Conservation (phyloP, 1,140 invertebrate species). For the Hestina assimilis region DNA sequence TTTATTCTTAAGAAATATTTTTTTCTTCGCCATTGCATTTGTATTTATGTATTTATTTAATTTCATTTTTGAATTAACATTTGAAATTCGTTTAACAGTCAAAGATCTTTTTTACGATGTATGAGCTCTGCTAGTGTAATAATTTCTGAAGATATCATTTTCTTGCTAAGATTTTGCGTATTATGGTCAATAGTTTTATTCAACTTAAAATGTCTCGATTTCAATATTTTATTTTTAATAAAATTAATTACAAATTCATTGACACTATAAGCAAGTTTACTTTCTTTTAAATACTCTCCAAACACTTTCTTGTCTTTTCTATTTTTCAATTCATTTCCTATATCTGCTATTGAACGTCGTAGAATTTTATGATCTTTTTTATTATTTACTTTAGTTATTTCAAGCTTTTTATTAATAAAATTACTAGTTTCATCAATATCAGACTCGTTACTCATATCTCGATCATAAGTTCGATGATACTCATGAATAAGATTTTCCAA, state of each 20-base stretch:
- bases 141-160: conserved; percentile 42
- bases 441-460: conserved; percentile 11
- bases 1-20: conserved; percentile 49
- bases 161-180: conserved; percentile 35
- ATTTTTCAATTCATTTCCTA: not conserved
- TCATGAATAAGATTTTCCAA: conserved; percentile 55
- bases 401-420: conserved; percentile 24
- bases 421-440: not conserved
- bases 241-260: no score
- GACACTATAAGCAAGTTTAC: no score
- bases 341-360: not conserved
- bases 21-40: conserved; percentile 43
- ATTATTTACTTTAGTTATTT: conserved; percentile 32
- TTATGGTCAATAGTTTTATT: conserved; percentile 28
- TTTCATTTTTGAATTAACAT: conserved; percentile 51
- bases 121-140: conserved; percentile 35
- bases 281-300: not conserved
- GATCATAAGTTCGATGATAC: conserved; percentile 42
- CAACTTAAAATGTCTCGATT: no score
- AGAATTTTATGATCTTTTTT: conserved; percentile 24
- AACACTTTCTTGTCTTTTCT: not conserved
- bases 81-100: conserved; percentile 45
- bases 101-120: conserved; percentile 42
- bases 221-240: no score
- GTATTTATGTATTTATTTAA: conserved; percentile 46